Percentiles rank a stretch among this genome's conserved stretches.
Conservation (phyloP, 1,140 invertebrate genomes). For the Halictus rubicundus region DNA sequence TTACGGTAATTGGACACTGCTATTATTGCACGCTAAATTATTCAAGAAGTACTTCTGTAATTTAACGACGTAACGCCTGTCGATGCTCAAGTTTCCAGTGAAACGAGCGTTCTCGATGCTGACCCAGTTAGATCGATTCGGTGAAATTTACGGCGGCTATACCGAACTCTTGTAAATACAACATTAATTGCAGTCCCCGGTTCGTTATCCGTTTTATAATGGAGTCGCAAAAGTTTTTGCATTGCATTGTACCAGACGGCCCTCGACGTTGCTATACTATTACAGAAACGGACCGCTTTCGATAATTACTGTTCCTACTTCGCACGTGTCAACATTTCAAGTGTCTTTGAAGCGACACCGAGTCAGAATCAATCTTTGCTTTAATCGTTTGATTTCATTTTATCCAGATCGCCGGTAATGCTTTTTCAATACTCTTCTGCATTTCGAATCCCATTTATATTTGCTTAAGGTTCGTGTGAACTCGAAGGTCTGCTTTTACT, state of each 20-base stretch:
- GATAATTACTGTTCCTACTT: too few species aligned
- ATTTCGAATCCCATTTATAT: background rate
- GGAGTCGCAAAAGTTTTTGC: too few species aligned
- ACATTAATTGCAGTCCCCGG: background rate
- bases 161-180: too few species aligned
- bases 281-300: too few species aligned
- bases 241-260: too few species aligned
- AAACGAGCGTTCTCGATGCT: background rate
- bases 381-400: too few species aligned
- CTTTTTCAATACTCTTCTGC: too few species aligned
- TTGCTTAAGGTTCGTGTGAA: background rate
- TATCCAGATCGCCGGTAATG: too few species aligned
- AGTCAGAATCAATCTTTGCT: too few species aligned
- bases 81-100: slow-evolving; percentile 5
- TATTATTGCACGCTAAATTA: slow-evolving; percentile 11
- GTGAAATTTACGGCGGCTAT: background rate
- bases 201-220: background rate
- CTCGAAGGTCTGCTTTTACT: background rate
- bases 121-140: background rate
- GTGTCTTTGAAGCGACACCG: too few species aligned
- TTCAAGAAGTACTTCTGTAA: background rate
- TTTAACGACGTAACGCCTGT: background rate
- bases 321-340: too few species aligned
- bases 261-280: too few species aligned
- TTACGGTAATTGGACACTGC: slow-evolving; percentile 26